Base-by-base conservation (phyloP, 2,888 invertebrate species). In the Pheosia gnoma region DNA sequence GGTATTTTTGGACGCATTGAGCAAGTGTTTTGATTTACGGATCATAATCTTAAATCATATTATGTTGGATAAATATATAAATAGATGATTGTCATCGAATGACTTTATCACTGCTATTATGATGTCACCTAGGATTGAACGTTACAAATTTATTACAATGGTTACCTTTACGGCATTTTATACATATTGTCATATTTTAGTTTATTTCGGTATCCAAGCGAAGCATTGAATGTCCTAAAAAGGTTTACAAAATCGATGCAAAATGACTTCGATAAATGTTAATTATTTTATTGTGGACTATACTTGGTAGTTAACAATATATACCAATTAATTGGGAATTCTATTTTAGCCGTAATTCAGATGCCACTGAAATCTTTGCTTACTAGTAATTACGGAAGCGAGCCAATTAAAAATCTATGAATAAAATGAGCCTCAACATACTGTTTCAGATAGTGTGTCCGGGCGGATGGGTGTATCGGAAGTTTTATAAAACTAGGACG, bases 1-100 rank as follows among this genome's bases (percentile, higher is more conserved):
- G 62, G 72, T 91, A 91, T 91, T 91, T 91, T 89, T 69, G 86
- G 87, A 80, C 74, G 68, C 69, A 83, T 90, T 90, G 84, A 87
- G 87, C 85, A 91, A 91, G 80, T 63, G 67, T 79, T 78, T 78
- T 83, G 75, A 82, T 81, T 75, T 73, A 75, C 70, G 6, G 57
- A 56, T 69, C 64, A 65, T 62, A 75, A 72, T 72, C 67, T 37
- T 56, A 13, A 13, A 38, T 9, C 25, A 41, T 1, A 25, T 25
- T 47, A n/a, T 10, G 6, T 51, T 13, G 13, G 13, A 25, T 25
- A 51, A 25, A 25, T 51, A 51, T 8, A 25, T n/a, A 51, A 25
- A 25, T 13, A 25, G 7, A 51, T 25, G 7, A 25, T 25, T 51
- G 13, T 25, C 25, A 51, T 13, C 5, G n/a, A 51, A 25, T 9